These are phyloP conservation scores for Silurus glanis DNA, from an alignment of 2,113 vertebrate genomes.

Conservation along the genomic window DNA sequence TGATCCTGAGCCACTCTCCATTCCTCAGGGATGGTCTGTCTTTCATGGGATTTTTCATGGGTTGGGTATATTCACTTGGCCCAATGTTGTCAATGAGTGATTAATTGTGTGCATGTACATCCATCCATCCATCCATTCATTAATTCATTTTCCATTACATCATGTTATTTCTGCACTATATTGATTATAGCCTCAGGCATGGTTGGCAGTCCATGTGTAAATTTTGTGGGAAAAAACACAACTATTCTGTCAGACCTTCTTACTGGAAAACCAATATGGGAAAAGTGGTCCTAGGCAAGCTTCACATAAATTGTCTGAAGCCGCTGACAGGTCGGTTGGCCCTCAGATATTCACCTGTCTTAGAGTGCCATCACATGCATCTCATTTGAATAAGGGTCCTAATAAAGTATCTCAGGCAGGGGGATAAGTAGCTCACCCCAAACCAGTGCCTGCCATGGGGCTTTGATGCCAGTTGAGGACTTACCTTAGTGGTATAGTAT, in stretches of 20 bases:
- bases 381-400: not conserved
- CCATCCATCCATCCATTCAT: not conserved
- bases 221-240: not conserved
- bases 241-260: not conserved
- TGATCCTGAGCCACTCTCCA: not conserved
- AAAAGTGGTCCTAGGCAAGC: not conserved
- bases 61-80: not conserved
- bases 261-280: constrained; percentile 15
- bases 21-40: not conserved
- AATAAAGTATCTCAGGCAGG: not conserved
- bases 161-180: not conserved
- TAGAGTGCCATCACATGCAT: not conserved
- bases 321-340: not conserved
- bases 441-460: not conserved
- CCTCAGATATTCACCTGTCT: not conserved
- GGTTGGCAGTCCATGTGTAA: not conserved
- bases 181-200: not conserved
- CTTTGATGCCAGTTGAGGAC: not conserved
- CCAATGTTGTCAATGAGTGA: not conserved
- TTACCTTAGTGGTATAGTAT: not conserved
- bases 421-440: not conserved
- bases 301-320: not conserved
- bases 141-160: not conserved
- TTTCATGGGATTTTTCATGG: no score
- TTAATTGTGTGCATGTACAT: not conserved